Evolutionary conservation across 2,113 vertebrate genomes (phyloP).

Genomic region (Phycodurus eques): DNA sequence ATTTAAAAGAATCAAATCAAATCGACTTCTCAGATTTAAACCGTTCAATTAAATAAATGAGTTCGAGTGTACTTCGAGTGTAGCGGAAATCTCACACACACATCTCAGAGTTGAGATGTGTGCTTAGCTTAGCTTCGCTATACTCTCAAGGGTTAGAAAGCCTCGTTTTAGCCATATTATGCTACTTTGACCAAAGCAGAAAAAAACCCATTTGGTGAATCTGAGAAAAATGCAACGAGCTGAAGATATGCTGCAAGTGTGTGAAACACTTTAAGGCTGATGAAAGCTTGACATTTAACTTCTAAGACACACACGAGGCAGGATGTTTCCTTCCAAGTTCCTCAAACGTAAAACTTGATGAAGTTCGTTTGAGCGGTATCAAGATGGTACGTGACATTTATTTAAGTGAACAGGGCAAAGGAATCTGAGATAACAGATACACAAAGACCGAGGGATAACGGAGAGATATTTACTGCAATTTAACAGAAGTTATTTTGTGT

Average conservation of each 20-base stretch:
- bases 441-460: slow-evolving; percentile 31
- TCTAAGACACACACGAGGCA: slow-evolving; percentile 6
- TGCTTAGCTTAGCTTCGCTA: slow-evolving; percentile 16
- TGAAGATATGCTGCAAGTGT: background rate
- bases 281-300: slow-evolving; percentile 9
- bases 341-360: slow-evolving; percentile 15
- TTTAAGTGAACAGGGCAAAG: slow-evolving; percentile 24
- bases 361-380: slow-evolving; percentile 19
- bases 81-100: no score
- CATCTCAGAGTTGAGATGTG: no score
- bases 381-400: background rate
- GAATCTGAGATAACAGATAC: slow-evolving; percentile 18
- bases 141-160: background rate
- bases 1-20: slow-evolving; percentile 65
- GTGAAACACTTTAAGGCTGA: background rate
- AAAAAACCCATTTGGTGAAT: slow-evolving; percentile 6
- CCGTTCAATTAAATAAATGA: slow-evolving; percentile 65
- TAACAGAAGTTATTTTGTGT: slow-evolving; percentile 48
- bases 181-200: background rate
- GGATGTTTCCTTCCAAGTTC: background rate
- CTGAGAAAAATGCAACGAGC: background rate
- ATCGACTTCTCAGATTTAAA: slow-evolving; percentile 58
- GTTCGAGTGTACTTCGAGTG: slow-evolving; percentile 55
- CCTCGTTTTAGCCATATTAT: background rate
- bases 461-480: slow-evolving; percentile 32